Percentiles rank a stretch among this genome's conserved stretches.
phyloP scores from a whole-genome alignment of 1,140 invertebrate genomes.

The Bombus impatiens region DNA sequence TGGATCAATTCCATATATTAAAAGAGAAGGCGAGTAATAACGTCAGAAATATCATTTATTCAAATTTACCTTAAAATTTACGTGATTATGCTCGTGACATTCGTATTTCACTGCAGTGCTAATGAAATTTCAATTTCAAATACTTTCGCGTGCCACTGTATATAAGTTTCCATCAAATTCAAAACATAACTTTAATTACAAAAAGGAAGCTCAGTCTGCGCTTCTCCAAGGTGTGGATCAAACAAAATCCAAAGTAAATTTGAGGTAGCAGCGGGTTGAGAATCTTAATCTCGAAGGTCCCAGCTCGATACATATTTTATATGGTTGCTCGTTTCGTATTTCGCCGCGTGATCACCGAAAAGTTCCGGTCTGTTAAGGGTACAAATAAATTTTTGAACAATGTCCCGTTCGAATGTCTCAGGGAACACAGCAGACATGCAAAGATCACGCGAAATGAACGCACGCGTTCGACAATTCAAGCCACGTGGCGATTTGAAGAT shows the following conservation, averaged over 20 bases:
- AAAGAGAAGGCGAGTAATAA: no score
- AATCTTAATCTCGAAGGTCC: slow-evolving; percentile 1
- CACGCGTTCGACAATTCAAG: slow-evolving; percentile 15
- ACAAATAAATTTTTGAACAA: not conserved
- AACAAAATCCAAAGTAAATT: not conserved
- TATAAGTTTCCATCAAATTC: not conserved
- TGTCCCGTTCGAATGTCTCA: not conserved
- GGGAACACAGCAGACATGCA: no score
- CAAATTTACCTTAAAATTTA: no score
- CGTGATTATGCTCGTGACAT: no score
- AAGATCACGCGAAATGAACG: no score
- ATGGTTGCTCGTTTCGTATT: not conserved
- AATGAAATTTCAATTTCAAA: no score
- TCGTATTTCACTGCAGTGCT: no score
- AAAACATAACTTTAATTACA: not conserved
- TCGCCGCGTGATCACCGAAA: not conserved
- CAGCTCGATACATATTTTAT: slow-evolving; percentile 17
- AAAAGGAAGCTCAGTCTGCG: no score
- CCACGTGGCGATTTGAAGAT: not conserved
- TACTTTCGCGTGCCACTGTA: no score
- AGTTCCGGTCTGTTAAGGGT: not conserved
- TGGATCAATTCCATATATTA: no score
- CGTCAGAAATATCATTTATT: no score
- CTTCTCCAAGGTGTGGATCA: not conserved
- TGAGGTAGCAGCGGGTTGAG: not conserved